These are phyloP conservation scores for Porphyrio hochstetteri DNA, from an alignment of 2,113 vertebrate genomes.

Conservation along the genomic window DNA sequence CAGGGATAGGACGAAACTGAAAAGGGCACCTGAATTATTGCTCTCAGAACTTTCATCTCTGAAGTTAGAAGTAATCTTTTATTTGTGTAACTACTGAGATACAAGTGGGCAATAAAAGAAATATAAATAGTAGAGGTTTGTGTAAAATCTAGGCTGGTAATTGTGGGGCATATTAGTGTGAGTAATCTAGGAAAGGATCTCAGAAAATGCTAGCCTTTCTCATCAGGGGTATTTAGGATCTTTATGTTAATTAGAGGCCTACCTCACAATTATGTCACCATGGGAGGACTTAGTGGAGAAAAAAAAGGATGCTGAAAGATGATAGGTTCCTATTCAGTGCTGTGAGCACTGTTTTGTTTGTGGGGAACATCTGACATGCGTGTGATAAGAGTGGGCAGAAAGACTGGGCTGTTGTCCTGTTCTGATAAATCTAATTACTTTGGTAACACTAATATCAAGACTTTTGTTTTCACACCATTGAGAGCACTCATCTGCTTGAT, in stretches of 20 bases:
- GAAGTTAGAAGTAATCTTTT: slow-evolving; percentile 1
- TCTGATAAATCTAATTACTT: not conserved
- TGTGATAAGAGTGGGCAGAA: not conserved
- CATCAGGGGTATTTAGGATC: not conserved
- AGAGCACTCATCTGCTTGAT: not conserved
- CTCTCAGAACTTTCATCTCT: slow-evolving; percentile 30
- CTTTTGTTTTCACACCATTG: not conserved
- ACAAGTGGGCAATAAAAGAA: not conserved
- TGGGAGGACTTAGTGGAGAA: not conserved
- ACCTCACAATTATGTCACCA: not conserved
- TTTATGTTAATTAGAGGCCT: not conserved
- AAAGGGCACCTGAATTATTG: not conserved
- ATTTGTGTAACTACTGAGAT: slow-evolving; percentile 6
- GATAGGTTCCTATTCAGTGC: not conserved
- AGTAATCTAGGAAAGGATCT: not conserved
- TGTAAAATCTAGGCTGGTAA: not conserved
- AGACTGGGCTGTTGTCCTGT: not conserved
- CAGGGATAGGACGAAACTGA: not conserved
- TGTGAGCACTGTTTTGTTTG: not conserved
- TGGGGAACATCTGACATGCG: fast-evolving
- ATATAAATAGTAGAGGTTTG: not conserved
- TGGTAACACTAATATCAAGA: not conserved
- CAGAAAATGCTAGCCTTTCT: not conserved
- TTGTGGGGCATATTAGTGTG: not conserved
- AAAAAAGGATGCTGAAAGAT: not conserved